Conservation (phyloP, 2,888 invertebrate genomes). For the Seira sanloemensis region DNA sequence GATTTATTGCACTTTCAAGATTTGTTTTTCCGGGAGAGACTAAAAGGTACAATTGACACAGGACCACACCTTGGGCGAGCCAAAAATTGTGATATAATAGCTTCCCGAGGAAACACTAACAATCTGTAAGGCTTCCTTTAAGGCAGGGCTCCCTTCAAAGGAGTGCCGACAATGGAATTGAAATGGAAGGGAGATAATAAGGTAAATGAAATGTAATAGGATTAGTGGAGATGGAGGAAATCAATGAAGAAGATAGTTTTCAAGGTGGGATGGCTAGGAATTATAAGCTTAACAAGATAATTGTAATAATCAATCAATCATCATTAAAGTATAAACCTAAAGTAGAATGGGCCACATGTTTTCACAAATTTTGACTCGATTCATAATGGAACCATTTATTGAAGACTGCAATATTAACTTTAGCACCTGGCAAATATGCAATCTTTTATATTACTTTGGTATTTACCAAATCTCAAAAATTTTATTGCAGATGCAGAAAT, state of each 20-base stretch:
- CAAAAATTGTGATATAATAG: constrained; percentile 50
- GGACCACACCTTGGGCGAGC: constrained; percentile 62
- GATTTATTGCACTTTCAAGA: constrained; percentile 53
- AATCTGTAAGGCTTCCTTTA: constrained; percentile 51
- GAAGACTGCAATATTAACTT: too few species aligned
- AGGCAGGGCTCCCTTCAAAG: constrained; percentile 30
- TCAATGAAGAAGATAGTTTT: background rate
- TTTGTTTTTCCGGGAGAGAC: constrained; percentile 26
- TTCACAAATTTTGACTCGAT: too few species aligned
- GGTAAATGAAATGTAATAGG: constrained; percentile 18
- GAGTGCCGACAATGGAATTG: constrained; percentile 33
- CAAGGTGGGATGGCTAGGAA: constrained; percentile 10
- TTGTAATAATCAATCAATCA: constrained; percentile 58
- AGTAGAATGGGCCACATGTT: background rate
- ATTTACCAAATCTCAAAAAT: too few species aligned
- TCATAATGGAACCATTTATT: too few species aligned
- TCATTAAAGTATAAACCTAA: constrained; percentile 6
- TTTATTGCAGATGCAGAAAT: too few species aligned
- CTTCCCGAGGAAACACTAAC: constrained; percentile 44
- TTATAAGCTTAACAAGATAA: background rate
- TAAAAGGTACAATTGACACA: constrained; percentile 54
- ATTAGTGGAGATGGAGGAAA: constrained; percentile 19
- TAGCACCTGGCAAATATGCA: too few species aligned
- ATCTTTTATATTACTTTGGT: too few species aligned
- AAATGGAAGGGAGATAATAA: constrained; percentile 36